Evolutionary conservation across 2,888 invertebrate species (phyloP), one percentile per base, ranked within the genome.

Genomic region (Aromia moschata): DNA sequence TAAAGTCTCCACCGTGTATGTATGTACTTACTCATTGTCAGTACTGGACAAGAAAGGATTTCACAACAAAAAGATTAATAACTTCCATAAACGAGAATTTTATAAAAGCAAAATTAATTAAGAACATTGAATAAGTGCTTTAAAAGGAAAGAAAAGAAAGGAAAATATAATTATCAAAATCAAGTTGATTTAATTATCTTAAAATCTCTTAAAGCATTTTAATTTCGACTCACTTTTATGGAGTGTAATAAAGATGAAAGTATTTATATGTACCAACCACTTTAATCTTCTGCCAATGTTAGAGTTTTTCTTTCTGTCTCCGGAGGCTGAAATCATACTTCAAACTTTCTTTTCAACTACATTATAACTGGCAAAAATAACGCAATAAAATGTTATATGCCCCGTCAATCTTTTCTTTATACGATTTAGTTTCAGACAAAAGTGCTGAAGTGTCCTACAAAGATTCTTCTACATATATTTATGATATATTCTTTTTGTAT

Each of bases 211-310:
- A 43, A 53, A 43, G 54, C 49, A 49, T 59, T 59, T 54, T 49
- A 55, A 54, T 55, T 38, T 49, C 49, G 30, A 38, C 38, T 15
- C 44, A 38, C 43, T 30, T 38, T 38, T 41, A 17, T 20, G 33
- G 43, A 56, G 55, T 46, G 62, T 46, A 60, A 62, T 60, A 62
- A 58, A 65, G 62, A 62, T 62, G 60, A 65, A 37, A 65, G 65
- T 62, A 62, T 62, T 65, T 65, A 58, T 65, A 52, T 65, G 58
- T 65, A 62, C 65, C 51, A 41, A 58, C 62, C 65, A 62, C 65
- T 65, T 65, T 52, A 62, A 65, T 65, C 60, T 65, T 53, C 53
- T 30, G 53, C 58, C 58, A 49, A 61, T 58, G 58, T 55, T 56
- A 45, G 56, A 56, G 64, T 55, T 62, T 56, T 58, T 49, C 54